These are phyloP conservation scores for Archips xylosteana DNA, from an alignment of 2,888 invertebrate species.

Conservation along the genomic window DNA sequence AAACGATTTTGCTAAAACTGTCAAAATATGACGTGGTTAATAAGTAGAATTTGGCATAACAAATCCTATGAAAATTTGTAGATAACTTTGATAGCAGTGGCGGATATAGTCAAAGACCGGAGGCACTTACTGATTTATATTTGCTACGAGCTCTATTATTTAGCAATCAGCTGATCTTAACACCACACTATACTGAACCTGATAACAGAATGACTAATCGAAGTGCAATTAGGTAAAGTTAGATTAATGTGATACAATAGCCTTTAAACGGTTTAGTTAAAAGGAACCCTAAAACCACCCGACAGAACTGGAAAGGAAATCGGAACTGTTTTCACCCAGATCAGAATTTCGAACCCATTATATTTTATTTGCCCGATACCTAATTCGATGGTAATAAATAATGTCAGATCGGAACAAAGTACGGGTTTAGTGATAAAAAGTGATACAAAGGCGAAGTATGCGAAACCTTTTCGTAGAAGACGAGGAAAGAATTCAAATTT, in stretches of 20 bases:
- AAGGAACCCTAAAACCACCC: not conserved
- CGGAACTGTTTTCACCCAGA: constrained; percentile 6
- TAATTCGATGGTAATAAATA: constrained; percentile 72
- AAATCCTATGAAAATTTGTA: not conserved
- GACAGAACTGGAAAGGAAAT: constrained; percentile 17
- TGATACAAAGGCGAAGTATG: constrained; percentile 84
- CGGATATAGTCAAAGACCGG: constrained; percentile 55
- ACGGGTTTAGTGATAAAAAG: constrained; percentile 77
- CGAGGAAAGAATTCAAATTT: constrained; percentile 82
- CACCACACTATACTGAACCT: constrained; percentile 54
- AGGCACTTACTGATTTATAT: constrained; percentile 65
- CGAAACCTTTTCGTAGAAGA: constrained; percentile 84
- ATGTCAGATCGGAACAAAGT: constrained; percentile 73
- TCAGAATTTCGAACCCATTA: constrained; percentile 45
- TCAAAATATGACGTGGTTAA: not conserved
- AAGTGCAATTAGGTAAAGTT: constrained; percentile 38
- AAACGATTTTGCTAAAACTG: no score
- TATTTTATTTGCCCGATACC: constrained; percentile 62
- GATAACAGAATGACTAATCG: constrained; percentile 47
- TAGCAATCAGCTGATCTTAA: constrained; percentile 67
- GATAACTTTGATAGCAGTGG: constrained; percentile 23
- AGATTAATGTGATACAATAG: not conserved
- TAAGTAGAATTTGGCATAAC: not conserved
- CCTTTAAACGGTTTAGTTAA: not conserved
- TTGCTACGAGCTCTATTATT: constrained; percentile 60